Evolutionary conservation across 2,888 invertebrate species (phyloP).

Genomic region (Drosophila recens): DNA sequence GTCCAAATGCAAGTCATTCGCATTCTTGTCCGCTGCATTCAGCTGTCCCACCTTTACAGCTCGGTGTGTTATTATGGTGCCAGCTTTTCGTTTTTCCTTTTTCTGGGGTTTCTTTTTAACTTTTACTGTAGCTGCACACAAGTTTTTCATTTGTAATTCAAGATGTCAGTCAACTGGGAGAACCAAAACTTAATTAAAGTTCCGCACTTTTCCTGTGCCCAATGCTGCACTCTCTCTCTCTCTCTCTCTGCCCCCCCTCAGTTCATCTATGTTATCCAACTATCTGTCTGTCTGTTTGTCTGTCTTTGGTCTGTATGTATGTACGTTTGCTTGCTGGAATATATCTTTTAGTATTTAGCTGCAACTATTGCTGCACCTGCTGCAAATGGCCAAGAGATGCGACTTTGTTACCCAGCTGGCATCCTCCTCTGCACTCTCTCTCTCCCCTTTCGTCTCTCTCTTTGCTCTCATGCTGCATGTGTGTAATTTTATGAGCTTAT

Average conservation of each 20-base stretch:
- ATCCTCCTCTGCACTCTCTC: slow-evolving; percentile 1
- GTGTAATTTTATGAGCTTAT: slow-evolving; percentile 75
- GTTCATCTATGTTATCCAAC: slow-evolving; percentile 23
- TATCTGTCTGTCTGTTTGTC: slow-evolving; percentile 30
- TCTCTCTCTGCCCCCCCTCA: slow-evolving; percentile 9
- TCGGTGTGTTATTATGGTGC: slow-evolving; percentile 75
- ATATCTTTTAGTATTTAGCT: slow-evolving; percentile 53
- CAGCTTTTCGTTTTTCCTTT: slow-evolving; percentile 46
- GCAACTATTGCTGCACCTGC: slow-evolving; percentile 64
- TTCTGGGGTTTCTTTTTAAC: slow-evolving; percentile 37
- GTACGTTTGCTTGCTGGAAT: slow-evolving; percentile 8
- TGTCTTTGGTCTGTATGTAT: no score
- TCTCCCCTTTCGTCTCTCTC: background rate
- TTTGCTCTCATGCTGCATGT: slow-evolving; percentile 18
- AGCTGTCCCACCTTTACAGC: slow-evolving; percentile 69
- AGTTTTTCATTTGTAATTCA: slow-evolving; percentile 83
- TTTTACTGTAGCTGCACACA: slow-evolving; percentile 73
- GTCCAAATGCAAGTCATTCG: slow-evolving; percentile 74
- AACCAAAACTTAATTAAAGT: slow-evolving; percentile 84
- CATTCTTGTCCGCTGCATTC: slow-evolving; percentile 65
- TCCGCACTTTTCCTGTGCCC: slow-evolving; percentile 75
- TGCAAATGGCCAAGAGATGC: slow-evolving; percentile 52
- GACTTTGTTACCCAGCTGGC: slow-evolving; percentile 57
- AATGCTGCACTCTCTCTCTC: slow-evolving; percentile 23
- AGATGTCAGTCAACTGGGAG: slow-evolving; percentile 83